Conservation (phyloP, 2,888 invertebrate genomes). For the Drosophila mercatorum region DNA sequence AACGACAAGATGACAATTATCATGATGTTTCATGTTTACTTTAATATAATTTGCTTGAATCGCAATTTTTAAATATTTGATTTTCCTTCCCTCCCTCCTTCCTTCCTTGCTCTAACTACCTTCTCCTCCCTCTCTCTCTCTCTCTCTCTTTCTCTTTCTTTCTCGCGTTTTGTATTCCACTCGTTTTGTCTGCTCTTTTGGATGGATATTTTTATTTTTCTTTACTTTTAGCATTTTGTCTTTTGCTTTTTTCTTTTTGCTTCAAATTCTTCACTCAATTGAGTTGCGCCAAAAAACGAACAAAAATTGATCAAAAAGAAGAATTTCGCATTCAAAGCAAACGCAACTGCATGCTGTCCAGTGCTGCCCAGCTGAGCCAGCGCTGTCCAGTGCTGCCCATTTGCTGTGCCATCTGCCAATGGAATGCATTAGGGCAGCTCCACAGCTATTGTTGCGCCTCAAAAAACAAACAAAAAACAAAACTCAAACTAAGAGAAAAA, state of each 20-base stretch:
- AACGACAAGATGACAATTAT: constrained; percentile 60
- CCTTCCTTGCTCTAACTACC: no score
- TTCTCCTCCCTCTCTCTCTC: no score
- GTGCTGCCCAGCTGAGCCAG: no score
- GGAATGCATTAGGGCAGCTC: constrained; percentile 3
- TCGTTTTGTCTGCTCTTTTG: constrained; percentile 33
- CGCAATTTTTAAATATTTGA: constrained; percentile 16
- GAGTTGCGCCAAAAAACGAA: constrained; percentile 4
- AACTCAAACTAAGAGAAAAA: constrained; percentile 1
- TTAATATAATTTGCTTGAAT: constrained; percentile 15
- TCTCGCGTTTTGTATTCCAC: not conserved
- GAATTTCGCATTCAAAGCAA: constrained; percentile 27
- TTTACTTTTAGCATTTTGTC: not conserved
- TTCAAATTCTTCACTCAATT: constrained; percentile 29
- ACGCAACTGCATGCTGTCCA: constrained; percentile 15
- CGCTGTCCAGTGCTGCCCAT: not conserved
- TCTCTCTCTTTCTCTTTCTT: not conserved
- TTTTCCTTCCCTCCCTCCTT: not conserved
- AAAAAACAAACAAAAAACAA: not conserved
- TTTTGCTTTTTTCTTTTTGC: constrained; percentile 4
- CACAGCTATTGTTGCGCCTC: constrained; percentile 6
- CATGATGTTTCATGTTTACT: constrained; percentile 31
- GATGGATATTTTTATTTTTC: constrained; percentile 40
- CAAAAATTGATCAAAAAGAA: not conserved
- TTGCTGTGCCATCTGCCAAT: not conserved